These are phyloP conservation scores for Glaucidium brasilianum DNA, from an alignment of 2,113 vertebrate species.

Conservation along the genomic window DNA sequence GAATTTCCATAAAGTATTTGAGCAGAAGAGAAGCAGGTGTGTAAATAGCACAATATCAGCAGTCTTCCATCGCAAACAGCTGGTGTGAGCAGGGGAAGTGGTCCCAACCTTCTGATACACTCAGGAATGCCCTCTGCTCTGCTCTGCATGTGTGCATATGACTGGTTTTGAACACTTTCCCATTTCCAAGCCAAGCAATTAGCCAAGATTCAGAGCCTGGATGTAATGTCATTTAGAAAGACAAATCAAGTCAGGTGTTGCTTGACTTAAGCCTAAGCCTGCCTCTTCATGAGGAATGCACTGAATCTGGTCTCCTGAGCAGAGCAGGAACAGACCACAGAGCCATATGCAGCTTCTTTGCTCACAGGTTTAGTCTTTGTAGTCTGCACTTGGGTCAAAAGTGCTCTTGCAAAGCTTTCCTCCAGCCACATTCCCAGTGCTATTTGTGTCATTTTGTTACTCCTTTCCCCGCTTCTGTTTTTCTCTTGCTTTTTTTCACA, in stretches of 20 bases:
- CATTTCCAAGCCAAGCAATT: neutral
- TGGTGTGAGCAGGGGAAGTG: accelerated
- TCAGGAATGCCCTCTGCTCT: neutral
- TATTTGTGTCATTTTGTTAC: neutral
- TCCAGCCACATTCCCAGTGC: accelerated
- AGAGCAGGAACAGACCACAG: neutral
- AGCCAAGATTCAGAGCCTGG: neutral
- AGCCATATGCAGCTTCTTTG: neutral
- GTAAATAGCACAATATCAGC: neutral
- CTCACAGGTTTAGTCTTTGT: neutral
- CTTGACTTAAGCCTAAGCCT: neutral
- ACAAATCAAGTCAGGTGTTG: neutral
- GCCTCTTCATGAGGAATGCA: accelerated
- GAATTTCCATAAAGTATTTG: neutral
- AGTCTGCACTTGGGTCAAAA: neutral
- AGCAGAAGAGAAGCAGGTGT: neutral
- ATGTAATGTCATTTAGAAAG: neutral
- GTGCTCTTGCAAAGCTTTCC: neutral
- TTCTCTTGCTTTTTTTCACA: neutral
- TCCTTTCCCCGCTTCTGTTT: neutral
- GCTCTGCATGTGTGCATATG: neutral
- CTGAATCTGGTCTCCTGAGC: neutral
- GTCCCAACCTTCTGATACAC: neutral
- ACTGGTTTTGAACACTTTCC: neutral
- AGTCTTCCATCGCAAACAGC: neutral